Base-by-base conservation (phyloP, 2,888 invertebrate species). In the Oasisia sp. region DNA sequence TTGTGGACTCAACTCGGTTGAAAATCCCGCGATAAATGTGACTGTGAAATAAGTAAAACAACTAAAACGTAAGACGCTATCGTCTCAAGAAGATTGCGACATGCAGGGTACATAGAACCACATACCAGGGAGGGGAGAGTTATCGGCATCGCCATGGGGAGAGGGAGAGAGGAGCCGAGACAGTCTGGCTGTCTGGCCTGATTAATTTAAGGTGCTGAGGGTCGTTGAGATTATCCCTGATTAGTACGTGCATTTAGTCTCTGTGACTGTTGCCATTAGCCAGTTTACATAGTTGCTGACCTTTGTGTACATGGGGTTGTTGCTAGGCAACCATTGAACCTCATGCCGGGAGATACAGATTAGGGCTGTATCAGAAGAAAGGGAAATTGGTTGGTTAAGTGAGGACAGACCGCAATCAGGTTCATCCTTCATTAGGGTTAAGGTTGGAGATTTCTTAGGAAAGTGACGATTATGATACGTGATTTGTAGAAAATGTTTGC, bases 181-280 rank as follows among this genome's bases (percentile, higher is more conserved):
- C 27, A 74, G 74, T 74, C n/a, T 74, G 74, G 3, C 74, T 74
- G 74, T 74, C 74, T 74, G 74, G 74, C 74, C 19, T 74, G 74
- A 74, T 74, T 74, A 74, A 74, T 74, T 74, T 74, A 74, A 74
- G 74, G 74, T 74, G n/a, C 74, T 74, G 74, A 74, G 74, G 74
- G 74, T 74, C 74, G 27, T 74, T 14, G 27, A 74, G 74, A 74
- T 74, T 74, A 74, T 19, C 74, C 74, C 74, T 74, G 74, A 74
- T 74, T 74, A 74, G 74, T 74, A 74, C 74, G 27, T 74, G 19
- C 74, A 74, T 74, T 74, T 74, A 74, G 74, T 74, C 74, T 27
- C 27, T 74, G 27, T 19, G 74, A 27, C 74, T n/a, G 27, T 27
- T 27, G 74, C 74, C 74, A 74, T 74, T 74, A 74, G 74, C n/a